A percentile compares a stretch with the other conserved stretches of the same genome.
phyloP scores from a whole-genome alignment of 2,888 invertebrate species.

The Standfussiana lucernea region DNA sequence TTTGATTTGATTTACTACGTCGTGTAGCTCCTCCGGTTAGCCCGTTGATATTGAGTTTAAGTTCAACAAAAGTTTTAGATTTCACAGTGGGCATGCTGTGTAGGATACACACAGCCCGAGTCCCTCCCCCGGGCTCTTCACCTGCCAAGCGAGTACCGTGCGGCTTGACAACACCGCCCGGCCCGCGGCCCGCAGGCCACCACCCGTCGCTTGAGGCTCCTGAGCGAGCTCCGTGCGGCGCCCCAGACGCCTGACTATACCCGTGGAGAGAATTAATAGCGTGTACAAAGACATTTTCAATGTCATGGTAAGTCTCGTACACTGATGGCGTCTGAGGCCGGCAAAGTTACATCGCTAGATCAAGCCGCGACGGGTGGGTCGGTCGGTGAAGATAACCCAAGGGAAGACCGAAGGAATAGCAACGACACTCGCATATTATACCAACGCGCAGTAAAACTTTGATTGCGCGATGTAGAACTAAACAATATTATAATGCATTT shows the following conservation, averaged over 20 bases:
- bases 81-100: slow-evolving; percentile 15
- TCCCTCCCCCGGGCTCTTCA: slow-evolving; percentile 19
- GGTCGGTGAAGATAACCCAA: slow-evolving; percentile 56
- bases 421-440: neutral
- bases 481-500: slow-evolving; percentile 1
- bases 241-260: slow-evolving; percentile 62
- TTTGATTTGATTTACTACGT: too few species aligned
- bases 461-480: slow-evolving; percentile 14
- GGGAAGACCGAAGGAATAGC: slow-evolving; percentile 19
- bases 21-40: neutral
- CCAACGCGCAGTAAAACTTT: neutral
- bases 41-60: neutral
- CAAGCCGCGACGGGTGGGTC: slow-evolving; percentile 82
- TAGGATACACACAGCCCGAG: slow-evolving; percentile 16
- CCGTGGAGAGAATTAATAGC: slow-evolving; percentile 51
- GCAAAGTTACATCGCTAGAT: slow-evolving; percentile 89
- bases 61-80: slow-evolving; percentile 1
- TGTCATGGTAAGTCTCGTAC: slow-evolving; percentile 7
- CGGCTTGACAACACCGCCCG: neutral
- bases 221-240: slow-evolving; percentile 89
- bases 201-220: slow-evolving; percentile 34
- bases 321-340: slow-evolving; percentile 86
- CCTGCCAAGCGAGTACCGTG: slow-evolving; percentile 27
- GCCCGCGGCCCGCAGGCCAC: slow-evolving; percentile 10
- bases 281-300: slow-evolving; percentile 10